phyloP scores from a whole-genome alignment of 2,888 invertebrate genomes.

The Clepsis dumicolana region DNA sequence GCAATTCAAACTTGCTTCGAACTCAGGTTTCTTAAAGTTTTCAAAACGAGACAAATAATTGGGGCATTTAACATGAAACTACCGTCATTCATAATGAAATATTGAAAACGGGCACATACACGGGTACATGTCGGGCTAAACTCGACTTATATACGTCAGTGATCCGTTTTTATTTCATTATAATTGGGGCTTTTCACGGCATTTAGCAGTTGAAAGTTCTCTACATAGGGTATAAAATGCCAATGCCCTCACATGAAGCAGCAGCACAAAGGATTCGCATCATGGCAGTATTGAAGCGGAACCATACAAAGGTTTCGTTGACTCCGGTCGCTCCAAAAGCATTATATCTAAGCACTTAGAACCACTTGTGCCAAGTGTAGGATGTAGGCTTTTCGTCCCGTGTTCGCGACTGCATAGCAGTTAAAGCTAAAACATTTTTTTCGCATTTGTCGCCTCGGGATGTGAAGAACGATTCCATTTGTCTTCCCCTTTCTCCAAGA shows the following conservation, averaged over 20 bases:
- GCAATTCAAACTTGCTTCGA: slow-evolving; percentile 5
- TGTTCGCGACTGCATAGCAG: slow-evolving; percentile 26
- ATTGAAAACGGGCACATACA: no score
- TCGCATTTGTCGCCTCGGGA: slow-evolving; percentile 40
- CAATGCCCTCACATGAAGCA: background rate
- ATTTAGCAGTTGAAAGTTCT: slow-evolving; percentile 17
- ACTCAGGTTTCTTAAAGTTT: background rate
- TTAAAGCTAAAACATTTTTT: slow-evolving; percentile 40
- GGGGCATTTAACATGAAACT: background rate
- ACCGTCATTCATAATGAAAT: no score
- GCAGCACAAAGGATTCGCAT: background rate
- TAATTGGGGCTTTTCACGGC: background rate
- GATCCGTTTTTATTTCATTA: no score
- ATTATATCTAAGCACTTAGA: background rate
- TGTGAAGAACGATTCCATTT: slow-evolving; percentile 41
- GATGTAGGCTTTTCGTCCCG: slow-evolving; percentile 3
- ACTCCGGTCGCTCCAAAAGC: background rate
- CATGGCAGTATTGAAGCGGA: background rate
- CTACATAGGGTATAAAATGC: slow-evolving; percentile 15
- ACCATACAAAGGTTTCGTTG: background rate
- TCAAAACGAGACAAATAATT: background rate
- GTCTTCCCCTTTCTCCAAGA: slow-evolving; percentile 42
- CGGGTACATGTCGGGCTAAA: no score
- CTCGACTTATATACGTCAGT: no score
- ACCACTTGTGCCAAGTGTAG: slow-evolving; percentile 5